Base-by-base conservation (phyloP, 2,888 invertebrate genomes). In the Ochropleura plecta region DNA sequence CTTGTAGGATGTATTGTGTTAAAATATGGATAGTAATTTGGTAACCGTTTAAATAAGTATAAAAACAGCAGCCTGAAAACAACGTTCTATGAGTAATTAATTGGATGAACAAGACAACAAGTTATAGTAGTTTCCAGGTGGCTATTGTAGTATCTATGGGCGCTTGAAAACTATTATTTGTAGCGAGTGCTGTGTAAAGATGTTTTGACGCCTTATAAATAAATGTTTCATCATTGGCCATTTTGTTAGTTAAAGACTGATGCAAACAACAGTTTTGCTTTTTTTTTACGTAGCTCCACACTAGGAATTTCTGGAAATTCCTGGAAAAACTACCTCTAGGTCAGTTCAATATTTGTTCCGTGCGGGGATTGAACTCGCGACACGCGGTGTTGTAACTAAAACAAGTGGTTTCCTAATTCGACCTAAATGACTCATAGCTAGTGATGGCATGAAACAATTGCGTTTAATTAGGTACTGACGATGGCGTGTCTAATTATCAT, bases 161-260 rank as follows among this genome's bases (percentile, higher is more conserved):
- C 18, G 63, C 59, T 74, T 80, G 63, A 55, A 77, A 80, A 77
- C 55, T 80, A 73, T 79, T 73, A 51, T 18, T 16, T 14, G 30
- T 63, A 57, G 62, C 18, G 18, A 49, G 16, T 49, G 20, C 12
- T 42, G 20, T 49, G n/a, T 6, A 40, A 55, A 18, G 30, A 14
- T 46, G 16, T 46, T 63, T 63, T 46, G 40, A 77, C 49, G 20
- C 46, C 46, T 18, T 20, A 79, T 0, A 12, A 49, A 46, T 51
- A 53, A 12, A 9, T 48, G 77, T 9, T 1, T 59, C 8, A 2
- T 46, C 49, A 59, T 55, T 14, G 5, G 12, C n/a, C 40, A 77
- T 60, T 60, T 5, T 53, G 16, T 44, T 48, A 18, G 16, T 74
- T 51, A 10, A 30, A 60, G 40, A n/a, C 12, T n/a, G 18, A n/a